Percentiles rank a stretch among this genome's conserved stretches.
Conservation (phyloP, 2,113 vertebrate genomes). For the Holacanthus passer region DNA sequence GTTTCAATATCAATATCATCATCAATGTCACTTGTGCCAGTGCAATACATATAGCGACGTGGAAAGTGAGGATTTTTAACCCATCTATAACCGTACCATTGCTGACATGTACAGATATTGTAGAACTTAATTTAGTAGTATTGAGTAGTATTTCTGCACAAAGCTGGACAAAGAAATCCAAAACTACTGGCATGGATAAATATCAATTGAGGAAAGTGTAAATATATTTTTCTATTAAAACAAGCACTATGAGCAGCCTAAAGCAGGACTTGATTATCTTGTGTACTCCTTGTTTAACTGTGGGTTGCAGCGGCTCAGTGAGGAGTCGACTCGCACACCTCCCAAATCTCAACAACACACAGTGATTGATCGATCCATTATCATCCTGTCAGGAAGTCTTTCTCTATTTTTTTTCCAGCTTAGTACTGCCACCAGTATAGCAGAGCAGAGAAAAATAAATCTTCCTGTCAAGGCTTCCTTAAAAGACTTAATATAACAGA, state of each 20-base stretch:
- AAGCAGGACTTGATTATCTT: background rate
- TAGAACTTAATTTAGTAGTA: too few relatives aligned
- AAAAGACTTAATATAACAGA: background rate
- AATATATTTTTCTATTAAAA: background rate
- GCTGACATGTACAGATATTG: background rate
- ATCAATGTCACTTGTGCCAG: too few relatives aligned
- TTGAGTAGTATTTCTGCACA: background rate
- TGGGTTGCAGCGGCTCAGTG: too few relatives aligned
- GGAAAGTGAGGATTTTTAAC: too few relatives aligned
- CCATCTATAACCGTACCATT: too few relatives aligned
- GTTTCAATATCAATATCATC: too few relatives aligned
- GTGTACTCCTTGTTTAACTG: too few relatives aligned
- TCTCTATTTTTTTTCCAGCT: too few relatives aligned
- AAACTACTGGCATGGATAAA: background rate
- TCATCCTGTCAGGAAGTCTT: too few relatives aligned
- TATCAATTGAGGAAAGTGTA: background rate
- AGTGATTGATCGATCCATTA: background rate
- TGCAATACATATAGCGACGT: too few relatives aligned
- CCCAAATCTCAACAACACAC: background rate
- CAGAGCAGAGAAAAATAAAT: background rate
- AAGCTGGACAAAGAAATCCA: background rate
- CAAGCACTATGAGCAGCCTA: background rate
- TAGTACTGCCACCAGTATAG: background rate
- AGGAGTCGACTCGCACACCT: background rate
- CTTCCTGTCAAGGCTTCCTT: background rate